Conservation (phyloP, 2,888 invertebrate species). For the Cryptosula pallasiana region DNA sequence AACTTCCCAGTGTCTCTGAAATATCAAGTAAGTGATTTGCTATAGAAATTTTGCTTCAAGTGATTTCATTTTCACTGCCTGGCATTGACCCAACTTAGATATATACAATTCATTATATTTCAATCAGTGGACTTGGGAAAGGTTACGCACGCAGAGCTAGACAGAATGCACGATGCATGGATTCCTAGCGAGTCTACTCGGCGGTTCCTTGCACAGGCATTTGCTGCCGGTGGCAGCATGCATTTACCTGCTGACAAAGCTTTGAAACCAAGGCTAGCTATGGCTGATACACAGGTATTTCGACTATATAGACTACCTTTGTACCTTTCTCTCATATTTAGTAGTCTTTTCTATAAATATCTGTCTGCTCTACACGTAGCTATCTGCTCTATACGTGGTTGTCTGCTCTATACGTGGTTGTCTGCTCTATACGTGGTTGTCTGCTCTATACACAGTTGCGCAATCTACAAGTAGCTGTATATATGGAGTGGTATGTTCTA, state of each 20-base stretch:
- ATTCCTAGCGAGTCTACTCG: constrained; percentile 72
- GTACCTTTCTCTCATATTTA: too few relatives aligned
- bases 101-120: too few relatives aligned
- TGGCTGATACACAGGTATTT: constrained; percentile 14
- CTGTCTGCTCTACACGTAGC: too few relatives aligned
- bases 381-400: too few relatives aligned
- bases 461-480: too few relatives aligned
- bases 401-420: too few relatives aligned
- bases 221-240: constrained; percentile 35
- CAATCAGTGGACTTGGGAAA: background rate
- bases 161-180: constrained; percentile 60
- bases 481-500: too few relatives aligned
- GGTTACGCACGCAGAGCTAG: constrained; percentile 34
- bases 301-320: too few relatives aligned
- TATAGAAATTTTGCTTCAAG: background rate
- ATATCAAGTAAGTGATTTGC: background rate
- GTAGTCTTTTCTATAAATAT: too few relatives aligned
- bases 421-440: too few relatives aligned
- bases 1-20: background rate
- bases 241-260: constrained; percentile 7
- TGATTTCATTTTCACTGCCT: background rate
- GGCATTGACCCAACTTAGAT: too few relatives aligned
- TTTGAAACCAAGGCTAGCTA: constrained; percentile 19
- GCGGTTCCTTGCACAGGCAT: constrained; percentile 51
- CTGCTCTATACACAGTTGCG: too few relatives aligned